Conservation (phyloP, 2,113 vertebrate species). For the Proteles cristata region DNA sequence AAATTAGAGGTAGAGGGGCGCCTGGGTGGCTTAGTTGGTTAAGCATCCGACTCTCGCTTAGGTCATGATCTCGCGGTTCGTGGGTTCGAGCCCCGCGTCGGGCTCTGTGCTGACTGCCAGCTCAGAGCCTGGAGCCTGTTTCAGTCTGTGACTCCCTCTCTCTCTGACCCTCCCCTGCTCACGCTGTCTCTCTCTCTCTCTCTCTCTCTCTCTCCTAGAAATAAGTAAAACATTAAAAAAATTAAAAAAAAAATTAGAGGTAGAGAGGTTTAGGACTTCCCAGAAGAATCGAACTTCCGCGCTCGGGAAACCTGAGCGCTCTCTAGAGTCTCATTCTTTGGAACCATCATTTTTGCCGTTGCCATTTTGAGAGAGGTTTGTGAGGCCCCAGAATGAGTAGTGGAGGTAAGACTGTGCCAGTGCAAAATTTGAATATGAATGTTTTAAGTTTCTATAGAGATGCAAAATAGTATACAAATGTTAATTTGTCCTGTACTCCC, state of each 20-base stretch:
- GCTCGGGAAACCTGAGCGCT: accelerated
- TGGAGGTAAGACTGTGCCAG: constrained; percentile 31
- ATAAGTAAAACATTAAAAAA: no score
- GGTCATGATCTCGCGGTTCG: no score
- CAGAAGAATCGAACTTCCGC: accelerated
- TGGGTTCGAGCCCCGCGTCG: no score
- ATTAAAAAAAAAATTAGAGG: background rate
- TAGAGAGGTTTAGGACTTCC: background rate
- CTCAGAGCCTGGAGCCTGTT: no score
- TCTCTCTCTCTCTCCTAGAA: no score
- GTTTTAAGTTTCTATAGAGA: background rate
- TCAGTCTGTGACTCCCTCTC: no score
- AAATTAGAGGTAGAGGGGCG: background rate
- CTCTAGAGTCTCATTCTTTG: background rate
- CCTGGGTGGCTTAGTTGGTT: no score
- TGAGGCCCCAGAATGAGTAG: background rate
- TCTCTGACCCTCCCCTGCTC: no score
- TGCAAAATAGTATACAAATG: constrained; percentile 18
- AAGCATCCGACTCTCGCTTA: no score
- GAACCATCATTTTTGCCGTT: background rate
- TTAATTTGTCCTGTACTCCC: background rate
- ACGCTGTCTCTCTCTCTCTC: no score
- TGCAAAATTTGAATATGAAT: background rate
- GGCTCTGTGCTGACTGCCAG: no score
- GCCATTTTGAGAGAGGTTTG: background rate